Evolutionary conservation across 2,113 vertebrate genomes (phyloP), one percentile per base, ranked within the genome.

Genomic region (Phalacrocorax aristotelis): DNA sequence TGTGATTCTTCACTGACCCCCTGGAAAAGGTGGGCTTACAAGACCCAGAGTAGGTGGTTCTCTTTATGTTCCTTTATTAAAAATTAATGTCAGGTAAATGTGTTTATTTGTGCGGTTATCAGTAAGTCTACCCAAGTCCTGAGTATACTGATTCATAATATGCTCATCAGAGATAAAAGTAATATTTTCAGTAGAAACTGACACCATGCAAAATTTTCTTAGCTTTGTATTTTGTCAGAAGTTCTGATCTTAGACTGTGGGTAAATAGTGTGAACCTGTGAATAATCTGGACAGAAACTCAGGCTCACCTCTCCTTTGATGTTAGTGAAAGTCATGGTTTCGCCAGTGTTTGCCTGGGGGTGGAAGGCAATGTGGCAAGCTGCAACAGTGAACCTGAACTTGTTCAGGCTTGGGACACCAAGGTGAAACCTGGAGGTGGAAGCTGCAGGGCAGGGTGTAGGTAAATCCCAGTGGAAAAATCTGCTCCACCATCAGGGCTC

Each of bases 321-420:
- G 30, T 49, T 11, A 52, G 13, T 0, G 1, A 51, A 83, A 92
- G 15, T 10, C 86, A 51, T 0, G 0, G 9, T 32, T 91, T 90
- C 1, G 0, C 32, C 9, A 5, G 9, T 19, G 52, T 76, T 87
- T 79, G 22, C 70, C 75, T 58, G 34, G 36, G 49, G 30, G 52
- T 29, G 51, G 65, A 78, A 79, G 13, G 44, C 8, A 34, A 46
- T 0, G 1, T 1, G 1, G 13, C 62, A 77, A 77, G 25, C 4
- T 66, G 49, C 2, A 3, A 40, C 2, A 2, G 46, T 0, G 0
- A 75, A 70, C 36, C 5, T 0, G 0, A 34, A 5, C 42, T 83
- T 87, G 38, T 61, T 91, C 32, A 82, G 52, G 64, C 13, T 2
- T 0, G 6, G 54, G n/a, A 89, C 30, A 36, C 13, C 9, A 40